phyloP scores from a whole-genome alignment of 2,797 vertebrate genomes.

The Syngnathus acus region DNA sequence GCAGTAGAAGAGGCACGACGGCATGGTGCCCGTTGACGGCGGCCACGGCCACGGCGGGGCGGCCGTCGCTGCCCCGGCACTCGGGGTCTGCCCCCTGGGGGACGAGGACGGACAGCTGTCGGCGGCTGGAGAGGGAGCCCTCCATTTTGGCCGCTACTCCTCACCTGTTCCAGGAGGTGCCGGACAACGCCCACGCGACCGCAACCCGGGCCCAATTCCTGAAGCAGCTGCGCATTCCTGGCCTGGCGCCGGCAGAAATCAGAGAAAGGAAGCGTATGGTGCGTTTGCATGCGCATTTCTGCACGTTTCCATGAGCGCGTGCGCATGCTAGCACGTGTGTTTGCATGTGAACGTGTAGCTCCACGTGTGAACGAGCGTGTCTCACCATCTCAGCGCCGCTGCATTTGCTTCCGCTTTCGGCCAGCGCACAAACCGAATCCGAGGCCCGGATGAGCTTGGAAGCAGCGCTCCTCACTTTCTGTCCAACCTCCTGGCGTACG shows the following conservation, averaged over 20 bases:
- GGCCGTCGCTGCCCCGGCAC: constrained; percentile 49
- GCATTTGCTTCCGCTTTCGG: not conserved
- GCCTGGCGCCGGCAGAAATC: constrained; percentile 21
- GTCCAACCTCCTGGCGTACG: not conserved
- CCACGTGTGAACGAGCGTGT: not conserved
- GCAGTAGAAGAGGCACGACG: constrained; percentile 70
- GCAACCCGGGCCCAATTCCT: constrained; percentile 68
- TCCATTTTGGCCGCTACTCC: constrained; percentile 3
- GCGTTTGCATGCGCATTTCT: no score
- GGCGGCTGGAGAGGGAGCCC: not conserved
- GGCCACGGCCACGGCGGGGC: constrained; percentile 61
- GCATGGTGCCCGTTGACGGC: constrained; percentile 65
- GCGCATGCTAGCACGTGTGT: no score
- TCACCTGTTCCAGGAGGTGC: constrained; percentile 75
- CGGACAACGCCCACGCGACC: constrained; percentile 67
- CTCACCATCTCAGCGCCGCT: not conserved
- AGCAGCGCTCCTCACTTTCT: constrained; percentile 5
- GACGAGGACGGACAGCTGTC: not conserved
- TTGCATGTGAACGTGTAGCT: no score
- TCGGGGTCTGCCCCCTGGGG: constrained; percentile 79
- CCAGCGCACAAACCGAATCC: not conserved
- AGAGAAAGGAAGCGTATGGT: not conserved
- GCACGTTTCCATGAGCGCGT: no score
- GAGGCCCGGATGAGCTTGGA: not conserved
- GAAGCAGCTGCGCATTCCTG: constrained; percentile 64